Evolutionary conservation across 2,888 invertebrate genomes (phyloP).

Genomic region (Perdita meconis): DNA sequence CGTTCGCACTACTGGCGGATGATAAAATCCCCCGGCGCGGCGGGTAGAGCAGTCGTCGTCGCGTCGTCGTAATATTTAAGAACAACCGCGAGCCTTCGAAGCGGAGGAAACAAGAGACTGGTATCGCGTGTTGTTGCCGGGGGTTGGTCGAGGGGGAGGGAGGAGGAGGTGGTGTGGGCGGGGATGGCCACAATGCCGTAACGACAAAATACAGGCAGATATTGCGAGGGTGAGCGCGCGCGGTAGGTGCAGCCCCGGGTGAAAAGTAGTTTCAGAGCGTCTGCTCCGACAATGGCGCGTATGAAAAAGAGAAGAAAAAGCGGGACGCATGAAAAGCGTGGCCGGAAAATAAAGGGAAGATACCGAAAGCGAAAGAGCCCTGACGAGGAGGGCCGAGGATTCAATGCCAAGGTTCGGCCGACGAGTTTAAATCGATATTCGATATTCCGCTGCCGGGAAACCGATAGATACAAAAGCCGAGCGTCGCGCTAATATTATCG

Average conservation of each 20-base stretch:
- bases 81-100: conserved; percentile 10
- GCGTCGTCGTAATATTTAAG: conserved; percentile 21
- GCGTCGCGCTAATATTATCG: conserved; percentile 33
- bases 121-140: conserved; percentile 12
- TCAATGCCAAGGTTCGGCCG: conserved; percentile 70
- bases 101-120: conserved; percentile 18
- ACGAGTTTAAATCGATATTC: conserved; percentile 65
- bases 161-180: not conserved
- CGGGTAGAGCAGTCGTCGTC: not conserved
- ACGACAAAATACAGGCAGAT: conserved; percentile 52
- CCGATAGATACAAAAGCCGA: not conserved
- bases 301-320: conserved; percentile 58
- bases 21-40: not conserved
- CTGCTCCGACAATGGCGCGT: conserved; percentile 74
- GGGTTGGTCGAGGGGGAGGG: not conserved
- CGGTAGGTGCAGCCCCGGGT: conserved; percentile 64
- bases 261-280: conserved; percentile 77
- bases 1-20: not conserved
- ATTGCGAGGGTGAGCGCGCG: conserved; percentile 23
- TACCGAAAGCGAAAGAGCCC: conserved; percentile 57
- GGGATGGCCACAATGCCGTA: conserved; percentile 34
- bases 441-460: conserved; percentile 47
- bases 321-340: conserved; percentile 62
- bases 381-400: conserved; percentile 44
- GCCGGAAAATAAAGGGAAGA: conserved; percentile 68